Evolutionary conservation across 2,888 invertebrate species (phyloP).

Genomic region (Caenorhabditis sp.): DNA sequence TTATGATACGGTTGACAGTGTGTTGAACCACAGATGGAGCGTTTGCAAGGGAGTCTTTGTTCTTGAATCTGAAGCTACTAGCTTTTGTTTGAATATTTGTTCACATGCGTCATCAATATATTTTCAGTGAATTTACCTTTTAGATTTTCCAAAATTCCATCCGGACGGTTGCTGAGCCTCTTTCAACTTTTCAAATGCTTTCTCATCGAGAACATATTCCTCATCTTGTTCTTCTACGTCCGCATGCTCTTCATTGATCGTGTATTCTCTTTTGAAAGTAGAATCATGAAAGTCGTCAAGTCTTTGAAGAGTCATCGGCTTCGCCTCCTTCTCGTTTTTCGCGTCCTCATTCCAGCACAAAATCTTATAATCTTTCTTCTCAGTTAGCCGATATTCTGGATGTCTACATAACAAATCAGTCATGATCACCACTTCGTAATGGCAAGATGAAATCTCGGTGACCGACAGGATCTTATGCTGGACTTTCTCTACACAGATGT

Average conservation of each 20-base stretch:
- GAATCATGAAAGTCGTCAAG: slow-evolving; percentile 65
- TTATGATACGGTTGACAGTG: slow-evolving; percentile 64
- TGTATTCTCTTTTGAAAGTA: slow-evolving; percentile 67
- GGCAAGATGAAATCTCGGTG: slow-evolving; percentile 88
- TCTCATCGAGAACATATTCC: slow-evolving; percentile 35
- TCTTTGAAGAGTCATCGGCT: slow-evolving; percentile 80
- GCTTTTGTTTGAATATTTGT: too few relatives aligned
- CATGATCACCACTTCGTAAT: slow-evolving; percentile 94
- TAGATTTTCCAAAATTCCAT: slow-evolving; percentile 28
- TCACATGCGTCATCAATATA: too few relatives aligned
- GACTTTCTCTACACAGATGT: slow-evolving; percentile 78
- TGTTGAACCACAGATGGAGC: slow-evolving; percentile 55
- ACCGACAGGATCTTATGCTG: slow-evolving; percentile 63
- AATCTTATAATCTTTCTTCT: slow-evolving; percentile 78
- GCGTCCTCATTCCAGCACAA: slow-evolving; percentile 78
- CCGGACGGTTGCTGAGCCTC: neutral
- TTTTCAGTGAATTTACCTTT: slow-evolving; percentile 29
- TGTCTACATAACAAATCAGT: slow-evolving; percentile 92
- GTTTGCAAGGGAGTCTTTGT: slow-evolving; percentile 54
- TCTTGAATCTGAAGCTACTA: slow-evolving; percentile 37
- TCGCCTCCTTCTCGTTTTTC: slow-evolving; percentile 77
- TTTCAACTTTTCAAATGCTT: slow-evolving; percentile 18
- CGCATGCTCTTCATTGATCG: slow-evolving; percentile 16
- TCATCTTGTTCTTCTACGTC: neutral
- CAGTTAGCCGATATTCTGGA: slow-evolving; percentile 87